These are phyloP conservation scores for Lepus americanus DNA, from an alignment of 2,113 vertebrate genomes.

Conservation along the genomic window DNA sequence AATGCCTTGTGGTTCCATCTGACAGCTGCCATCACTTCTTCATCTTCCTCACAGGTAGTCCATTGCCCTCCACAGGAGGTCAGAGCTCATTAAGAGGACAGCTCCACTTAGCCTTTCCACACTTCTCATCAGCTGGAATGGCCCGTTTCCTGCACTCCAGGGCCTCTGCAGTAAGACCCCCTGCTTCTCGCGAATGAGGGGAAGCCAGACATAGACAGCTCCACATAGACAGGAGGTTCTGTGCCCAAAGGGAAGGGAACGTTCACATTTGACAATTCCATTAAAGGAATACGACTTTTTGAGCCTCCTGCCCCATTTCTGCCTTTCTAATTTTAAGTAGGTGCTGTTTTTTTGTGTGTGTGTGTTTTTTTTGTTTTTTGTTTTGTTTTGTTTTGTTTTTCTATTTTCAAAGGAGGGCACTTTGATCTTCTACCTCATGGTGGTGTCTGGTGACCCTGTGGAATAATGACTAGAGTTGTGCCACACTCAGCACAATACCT, in stretches of 20 bases:
- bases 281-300: neutral
- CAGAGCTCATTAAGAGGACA: conserved; percentile 6
- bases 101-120: neutral
- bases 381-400: neutral
- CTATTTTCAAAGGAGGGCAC: neutral
- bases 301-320: neutral
- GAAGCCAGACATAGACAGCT: neutral
- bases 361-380: neutral
- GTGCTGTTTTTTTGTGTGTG: neutral
- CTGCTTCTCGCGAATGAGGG: neutral
- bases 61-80: neutral
- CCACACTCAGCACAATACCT: neutral
- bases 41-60: neutral
- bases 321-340: neutral
- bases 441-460: neutral
- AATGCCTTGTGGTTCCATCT: neutral
- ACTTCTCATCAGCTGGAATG: neutral
- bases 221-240: neutral
- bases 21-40: neutral
- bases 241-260: neutral
- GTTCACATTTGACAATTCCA: neutral
- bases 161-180: neutral
- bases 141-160: neutral
- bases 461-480: neutral
- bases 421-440: neutral